phyloP scores from a whole-genome alignment of 30 jellyfish, hydroid and myxozoan genomes.

The Pseudorhiza aurosa region DNA sequence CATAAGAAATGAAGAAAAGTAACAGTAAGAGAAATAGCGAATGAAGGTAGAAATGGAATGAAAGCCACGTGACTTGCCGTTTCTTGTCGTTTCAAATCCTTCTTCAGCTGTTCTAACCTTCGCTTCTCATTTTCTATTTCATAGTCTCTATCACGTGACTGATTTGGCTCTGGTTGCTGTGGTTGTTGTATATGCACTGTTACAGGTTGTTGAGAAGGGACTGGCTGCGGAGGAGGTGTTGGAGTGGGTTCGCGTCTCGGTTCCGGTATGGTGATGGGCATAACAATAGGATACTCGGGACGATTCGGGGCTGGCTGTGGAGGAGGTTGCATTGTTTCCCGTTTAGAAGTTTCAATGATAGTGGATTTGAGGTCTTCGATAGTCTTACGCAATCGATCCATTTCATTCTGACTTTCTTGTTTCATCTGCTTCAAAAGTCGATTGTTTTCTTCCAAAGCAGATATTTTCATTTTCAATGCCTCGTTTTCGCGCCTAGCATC shows the following conservation, averaged over 20 bases:
- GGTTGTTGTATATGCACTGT: constrained; percentile 77
- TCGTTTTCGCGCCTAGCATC: constrained; percentile 88
- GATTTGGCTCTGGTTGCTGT: constrained; percentile 32
- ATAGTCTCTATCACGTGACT: constrained; percentile 41
- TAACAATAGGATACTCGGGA: constrained; percentile 53
- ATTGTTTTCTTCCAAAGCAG: constrained; percentile 83
- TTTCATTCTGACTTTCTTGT: constrained; percentile 90
- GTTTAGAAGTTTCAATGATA: constrained; percentile 51
- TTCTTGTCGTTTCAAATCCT: constrained; percentile 84
- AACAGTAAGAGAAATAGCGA: no score
- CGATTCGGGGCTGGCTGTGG: constrained; percentile 39
- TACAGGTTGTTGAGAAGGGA: constrained; percentile 62
- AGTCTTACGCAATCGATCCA: constrained; percentile 81
- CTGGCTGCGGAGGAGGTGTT: constrained; percentile 69
- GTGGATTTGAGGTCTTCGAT: constrained; percentile 76
- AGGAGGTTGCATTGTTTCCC: constrained; percentile 55
- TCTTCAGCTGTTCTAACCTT: constrained; percentile 82
- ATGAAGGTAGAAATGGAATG: no score
- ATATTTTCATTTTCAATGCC: constrained; percentile 73
- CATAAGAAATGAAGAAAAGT: no score
- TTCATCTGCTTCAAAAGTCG: constrained; percentile 72
- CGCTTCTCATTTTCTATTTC: constrained; percentile 70
- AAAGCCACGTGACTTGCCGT: constrained; percentile 51
- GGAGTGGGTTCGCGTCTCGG: constrained; percentile 74
- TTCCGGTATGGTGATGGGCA: constrained; percentile 53